Evolutionary conservation across 2,797 vertebrate species (phyloP), one percentile per base, ranked within the genome.

Genomic region (Poliocrania exsul): DNA sequence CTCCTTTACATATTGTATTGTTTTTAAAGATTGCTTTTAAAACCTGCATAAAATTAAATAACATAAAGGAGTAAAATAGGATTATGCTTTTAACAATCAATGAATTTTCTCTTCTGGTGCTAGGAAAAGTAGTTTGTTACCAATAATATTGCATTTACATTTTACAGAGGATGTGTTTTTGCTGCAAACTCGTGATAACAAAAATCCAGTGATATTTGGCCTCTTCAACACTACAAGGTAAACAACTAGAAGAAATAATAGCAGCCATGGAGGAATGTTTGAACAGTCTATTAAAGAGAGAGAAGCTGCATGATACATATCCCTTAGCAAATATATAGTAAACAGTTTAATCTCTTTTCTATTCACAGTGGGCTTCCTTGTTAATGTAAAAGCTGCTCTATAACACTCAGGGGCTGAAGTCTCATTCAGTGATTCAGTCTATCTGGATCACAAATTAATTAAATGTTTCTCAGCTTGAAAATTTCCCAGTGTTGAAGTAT

Each of bases 201-300:
- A 99, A 97, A 99, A 99, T 81, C 99, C 99, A 42, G 99, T 99
- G 94, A 98, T 99, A 93, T 99, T 99, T 97, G 99, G 99, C 84
- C 98, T 99, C 72, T 99, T 99, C 94, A 99, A 98, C 95, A 99
- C 99, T 18, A 99, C 99, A 88, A 99, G 99, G 99, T 99, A 90
- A 98, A 96, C 65, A 86, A 72, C 44, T 25, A 49, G 35, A 83
- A 88, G 35, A 67, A 75, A 61, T 62, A 58, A 75, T 3, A 85
- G 13, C 26, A 90, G 12, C 13, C 74, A 46, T 0, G 74, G 50
- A 86, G 12, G 31, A 83, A 72, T 79, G 37, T 81, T 94, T 92
- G 72, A 86, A 74, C 47, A 88, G 33, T 10, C 42, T 81, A 8
- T 62, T 86, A 54, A 92, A 69, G 21, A 86, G 19, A 75, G 2